Percentiles rank a stretch among this genome's conserved stretches.
Evolutionary conservation across 2,797 vertebrate species (phyloP).

Genomic region (Coregonus ussuriensis): DNA sequence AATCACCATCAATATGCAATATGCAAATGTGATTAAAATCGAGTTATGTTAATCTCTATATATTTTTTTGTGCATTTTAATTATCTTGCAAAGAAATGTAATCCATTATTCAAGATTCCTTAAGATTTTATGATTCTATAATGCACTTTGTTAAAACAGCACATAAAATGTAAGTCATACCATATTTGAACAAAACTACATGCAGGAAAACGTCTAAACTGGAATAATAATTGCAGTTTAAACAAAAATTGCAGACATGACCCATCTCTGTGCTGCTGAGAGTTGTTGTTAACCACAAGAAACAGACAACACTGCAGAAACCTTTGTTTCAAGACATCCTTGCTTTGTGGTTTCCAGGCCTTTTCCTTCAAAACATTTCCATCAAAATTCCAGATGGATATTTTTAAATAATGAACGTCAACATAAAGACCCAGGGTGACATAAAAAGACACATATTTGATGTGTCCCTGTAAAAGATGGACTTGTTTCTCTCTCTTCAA

Average conservation of each 20-base stretch:
- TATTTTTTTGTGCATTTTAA: background rate
- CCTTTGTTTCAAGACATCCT: constrained; percentile 78
- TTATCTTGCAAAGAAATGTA: background rate
- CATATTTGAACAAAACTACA: constrained; percentile 53
- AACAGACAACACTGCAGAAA: constrained; percentile 74
- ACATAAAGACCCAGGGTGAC: constrained; percentile 71
- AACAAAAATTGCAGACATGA: constrained; percentile 75
- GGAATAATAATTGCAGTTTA: constrained; percentile 71
- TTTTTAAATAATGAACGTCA: constrained; percentile 72
- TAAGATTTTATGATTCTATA: background rate
- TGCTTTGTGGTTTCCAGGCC: constrained; percentile 71
- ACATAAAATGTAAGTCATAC: constrained; percentile 40
- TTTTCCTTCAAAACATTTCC: constrained; percentile 75
- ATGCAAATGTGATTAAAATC: background rate
- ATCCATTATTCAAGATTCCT: background rate
- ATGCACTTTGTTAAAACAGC: constrained; percentile 39
- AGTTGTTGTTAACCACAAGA: constrained; percentile 69
- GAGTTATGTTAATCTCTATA: background rate
- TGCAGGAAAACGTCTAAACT: constrained; percentile 55
- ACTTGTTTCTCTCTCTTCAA: constrained; percentile 73
- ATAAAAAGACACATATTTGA: constrained; percentile 73
- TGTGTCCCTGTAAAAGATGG: constrained; percentile 77
- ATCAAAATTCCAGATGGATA: constrained; percentile 81
- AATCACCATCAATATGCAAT: background rate
- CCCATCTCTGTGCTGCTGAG: constrained; percentile 45